These are phyloP conservation scores for Menidia beryllina DNA, from an alignment of 2,113 vertebrate species.

Conservation along the genomic window DNA sequence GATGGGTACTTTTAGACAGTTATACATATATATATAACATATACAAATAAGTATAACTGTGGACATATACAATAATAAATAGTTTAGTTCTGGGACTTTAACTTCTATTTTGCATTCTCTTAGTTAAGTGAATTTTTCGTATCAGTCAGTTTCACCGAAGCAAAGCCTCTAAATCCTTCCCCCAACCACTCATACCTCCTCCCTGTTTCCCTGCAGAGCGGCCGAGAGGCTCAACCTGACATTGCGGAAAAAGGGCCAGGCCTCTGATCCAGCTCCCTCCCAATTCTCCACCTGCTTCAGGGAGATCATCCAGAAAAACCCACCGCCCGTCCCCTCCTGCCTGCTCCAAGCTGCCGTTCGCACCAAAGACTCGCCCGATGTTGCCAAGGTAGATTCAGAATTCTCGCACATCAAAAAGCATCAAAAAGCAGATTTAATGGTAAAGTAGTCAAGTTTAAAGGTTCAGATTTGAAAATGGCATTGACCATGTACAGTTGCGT, in stretches of 20 bases:
- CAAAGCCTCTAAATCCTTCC: neutral
- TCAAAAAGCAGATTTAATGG: neutral
- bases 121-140: neutral
- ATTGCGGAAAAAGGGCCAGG: constrained; percentile 90
- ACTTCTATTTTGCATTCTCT: neutral
- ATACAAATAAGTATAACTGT: too few species aligned
- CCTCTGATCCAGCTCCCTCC: constrained; percentile 84
- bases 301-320: constrained; percentile 87
- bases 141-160: neutral
- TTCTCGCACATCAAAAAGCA: constrained; percentile 10
- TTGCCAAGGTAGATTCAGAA: constrained; percentile 87
- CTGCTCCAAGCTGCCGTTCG: constrained; percentile 90
- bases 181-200: neutral
- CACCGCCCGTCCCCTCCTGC: constrained; percentile 89
- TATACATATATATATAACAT: neutral
- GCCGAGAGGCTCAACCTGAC: constrained; percentile 94
- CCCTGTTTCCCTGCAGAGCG: constrained; percentile 80
- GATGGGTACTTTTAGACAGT: neutral
- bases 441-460: too few species aligned
- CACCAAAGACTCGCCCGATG: constrained; percentile 88
- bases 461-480: too few species aligned
- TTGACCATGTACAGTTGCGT: too few species aligned
- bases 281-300: constrained; percentile 90
- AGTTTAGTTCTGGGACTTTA: neutral
- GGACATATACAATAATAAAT: neutral